Conservation (phyloP, 1,140 invertebrate genomes). For the Hormaphis cornu region DNA sequence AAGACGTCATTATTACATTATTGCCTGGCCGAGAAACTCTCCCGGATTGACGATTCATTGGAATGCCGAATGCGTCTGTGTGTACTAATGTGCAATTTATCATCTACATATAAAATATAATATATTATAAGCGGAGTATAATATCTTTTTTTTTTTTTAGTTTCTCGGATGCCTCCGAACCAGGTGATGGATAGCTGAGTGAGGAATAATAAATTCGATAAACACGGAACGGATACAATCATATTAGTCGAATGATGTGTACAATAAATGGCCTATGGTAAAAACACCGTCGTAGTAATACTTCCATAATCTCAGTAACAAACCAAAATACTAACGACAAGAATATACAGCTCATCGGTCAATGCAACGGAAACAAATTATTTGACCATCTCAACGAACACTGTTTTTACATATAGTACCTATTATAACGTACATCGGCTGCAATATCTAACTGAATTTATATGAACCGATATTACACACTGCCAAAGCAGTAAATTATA, state of each 20-base stretch:
- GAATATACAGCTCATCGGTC: background rate
- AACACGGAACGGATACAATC: background rate
- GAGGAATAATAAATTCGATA: constrained; percentile 9
- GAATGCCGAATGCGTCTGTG: constrained; percentile 24
- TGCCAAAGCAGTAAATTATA: no score
- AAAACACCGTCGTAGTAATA: constrained; percentile 1
- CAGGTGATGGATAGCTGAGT: constrained; percentile 1
- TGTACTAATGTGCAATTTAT: constrained; percentile 26
- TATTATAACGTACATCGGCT: no score
- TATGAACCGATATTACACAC: no score
- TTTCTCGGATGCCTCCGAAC: background rate
- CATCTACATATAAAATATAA: constrained; percentile 1
- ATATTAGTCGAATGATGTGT: background rate
- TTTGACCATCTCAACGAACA: no score
- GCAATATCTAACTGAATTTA: no score
- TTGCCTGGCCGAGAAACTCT: background rate
- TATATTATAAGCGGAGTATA: no score
- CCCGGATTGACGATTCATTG: constrained; percentile 8
- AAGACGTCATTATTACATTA: constrained; percentile 21
- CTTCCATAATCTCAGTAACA: background rate
- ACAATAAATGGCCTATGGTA: background rate
- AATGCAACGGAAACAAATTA: background rate
- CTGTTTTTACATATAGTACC: no score
- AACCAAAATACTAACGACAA: background rate
- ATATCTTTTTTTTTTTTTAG: no score